phyloP scores from a whole-genome alignment of 2,888 invertebrate species.

The Apodemia hepburni region DNA sequence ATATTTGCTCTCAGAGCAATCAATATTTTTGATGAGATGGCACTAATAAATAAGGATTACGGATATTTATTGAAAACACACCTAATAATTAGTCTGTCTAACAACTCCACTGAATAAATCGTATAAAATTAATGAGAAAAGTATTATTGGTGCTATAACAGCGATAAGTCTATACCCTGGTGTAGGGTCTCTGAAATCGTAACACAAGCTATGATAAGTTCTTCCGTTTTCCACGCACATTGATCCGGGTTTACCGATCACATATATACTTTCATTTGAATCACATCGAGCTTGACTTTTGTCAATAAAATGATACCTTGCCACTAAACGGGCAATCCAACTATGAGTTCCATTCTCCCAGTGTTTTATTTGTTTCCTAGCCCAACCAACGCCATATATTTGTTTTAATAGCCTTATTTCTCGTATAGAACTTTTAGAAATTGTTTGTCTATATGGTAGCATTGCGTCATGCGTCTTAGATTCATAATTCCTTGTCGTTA shows the following conservation, averaged over 20 bases:
- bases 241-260: slow-evolving; percentile 50
- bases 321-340: slow-evolving; percentile 51
- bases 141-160: slow-evolving; percentile 57
- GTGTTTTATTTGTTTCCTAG: slow-evolving; percentile 36
- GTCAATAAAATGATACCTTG: slow-evolving; percentile 52
- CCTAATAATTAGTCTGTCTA: slow-evolving; percentile 52
- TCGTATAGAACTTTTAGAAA: slow-evolving; percentile 32
- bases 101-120: slow-evolving; percentile 69
- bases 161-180: slow-evolving; percentile 62
- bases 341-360: slow-evolving; percentile 49
- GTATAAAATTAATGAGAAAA: slow-evolving; percentile 64
- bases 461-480: not conserved
- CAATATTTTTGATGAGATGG: no score
- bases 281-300: slow-evolving; percentile 51
- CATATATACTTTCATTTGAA: slow-evolving; percentile 50
- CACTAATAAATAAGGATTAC: not conserved
- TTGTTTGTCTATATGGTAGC: not conserved
- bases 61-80: not conserved
- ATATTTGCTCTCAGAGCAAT: no score
- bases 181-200: slow-evolving; percentile 56
- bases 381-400: slow-evolving; percentile 45
- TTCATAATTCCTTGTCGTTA: no score
- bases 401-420: slow-evolving; percentile 46
- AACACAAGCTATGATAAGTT: slow-evolving; percentile 54
- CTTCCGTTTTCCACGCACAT: slow-evolving; percentile 52